A percentile compares a stretch with the other conserved stretches of the same genome.
Conservation (phyloP, 2,797 vertebrate genomes). For the Ateles fusciceps region DNA sequence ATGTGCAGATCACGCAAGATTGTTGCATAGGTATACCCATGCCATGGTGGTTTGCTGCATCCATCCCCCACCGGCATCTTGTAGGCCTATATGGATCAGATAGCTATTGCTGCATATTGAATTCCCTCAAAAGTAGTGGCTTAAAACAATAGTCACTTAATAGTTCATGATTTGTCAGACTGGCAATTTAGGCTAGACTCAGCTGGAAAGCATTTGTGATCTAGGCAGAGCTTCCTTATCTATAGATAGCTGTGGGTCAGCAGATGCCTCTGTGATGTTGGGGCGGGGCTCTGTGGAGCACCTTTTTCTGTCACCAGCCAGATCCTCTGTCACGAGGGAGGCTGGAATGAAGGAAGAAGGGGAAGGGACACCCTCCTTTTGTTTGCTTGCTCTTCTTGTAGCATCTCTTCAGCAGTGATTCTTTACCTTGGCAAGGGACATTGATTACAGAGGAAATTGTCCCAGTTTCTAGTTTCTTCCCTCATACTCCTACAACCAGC, state of each 20-base stretch:
- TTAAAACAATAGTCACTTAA: not conserved
- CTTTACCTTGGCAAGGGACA: not conserved
- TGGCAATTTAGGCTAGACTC: not conserved
- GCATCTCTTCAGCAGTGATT: not conserved
- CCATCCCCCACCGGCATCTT: not conserved
- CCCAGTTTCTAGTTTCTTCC: not conserved
- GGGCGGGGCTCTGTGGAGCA: not conserved
- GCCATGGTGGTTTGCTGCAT: no score
- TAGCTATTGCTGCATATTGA: not conserved
- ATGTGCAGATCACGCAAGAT: no score
- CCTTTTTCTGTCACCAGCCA: not conserved
- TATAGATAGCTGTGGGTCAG: not conserved
- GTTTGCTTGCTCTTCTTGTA: not conserved
- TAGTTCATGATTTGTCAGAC: not conserved
- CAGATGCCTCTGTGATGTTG: not conserved
- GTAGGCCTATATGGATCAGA: not conserved
- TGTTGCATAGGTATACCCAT: no score
- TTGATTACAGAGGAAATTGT: not conserved
- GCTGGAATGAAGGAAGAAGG: not conserved
- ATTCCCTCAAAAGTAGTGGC: not conserved
- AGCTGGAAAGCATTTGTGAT: not conserved
- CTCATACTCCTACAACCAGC: not conserved
- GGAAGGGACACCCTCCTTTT: not conserved
- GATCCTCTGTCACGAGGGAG: not conserved
- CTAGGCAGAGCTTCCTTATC: not conserved